Conservation (phyloP, 2,797 vertebrate genomes). For the Melanotaenia boesemani region DNA sequence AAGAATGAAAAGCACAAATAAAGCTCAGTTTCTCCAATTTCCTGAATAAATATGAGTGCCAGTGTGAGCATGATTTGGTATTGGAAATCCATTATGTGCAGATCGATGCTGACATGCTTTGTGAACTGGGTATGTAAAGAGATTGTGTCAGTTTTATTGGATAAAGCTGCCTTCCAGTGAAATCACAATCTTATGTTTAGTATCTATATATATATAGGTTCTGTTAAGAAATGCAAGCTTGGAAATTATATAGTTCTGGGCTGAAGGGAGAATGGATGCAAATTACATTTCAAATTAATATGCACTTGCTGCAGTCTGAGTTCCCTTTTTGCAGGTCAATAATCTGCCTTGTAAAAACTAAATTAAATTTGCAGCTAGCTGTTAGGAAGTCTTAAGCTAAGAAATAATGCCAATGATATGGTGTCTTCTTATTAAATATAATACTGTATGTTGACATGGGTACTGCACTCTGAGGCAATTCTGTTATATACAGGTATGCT, state of each 20-base stretch:
- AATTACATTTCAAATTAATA: slow-evolving; percentile 54
- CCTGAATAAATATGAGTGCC: neutral
- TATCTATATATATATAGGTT: slow-evolving; percentile 20
- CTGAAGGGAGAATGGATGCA: slow-evolving; percentile 21
- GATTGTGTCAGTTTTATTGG: neutral
- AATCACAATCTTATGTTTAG: slow-evolving; percentile 8
- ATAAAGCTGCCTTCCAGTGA: slow-evolving; percentile 14
- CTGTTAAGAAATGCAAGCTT: slow-evolving; percentile 17
- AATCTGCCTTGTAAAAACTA: slow-evolving; percentile 36
- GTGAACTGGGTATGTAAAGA: slow-evolving; percentile 1
- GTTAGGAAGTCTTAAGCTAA: slow-evolving; percentile 35
- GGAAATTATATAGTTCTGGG: slow-evolving; percentile 5
- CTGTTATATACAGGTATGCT: neutral
- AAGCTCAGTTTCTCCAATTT: neutral
- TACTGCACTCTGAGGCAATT: neutral
- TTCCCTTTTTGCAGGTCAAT: slow-evolving; percentile 32
- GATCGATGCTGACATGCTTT: slow-evolving; percentile 5
- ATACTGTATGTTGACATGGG: neutral
- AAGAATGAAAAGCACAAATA: slow-evolving; percentile 17
- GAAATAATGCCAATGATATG: slow-evolving; percentile 34
- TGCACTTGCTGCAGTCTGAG: slow-evolving; percentile 48
- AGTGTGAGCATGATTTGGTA: neutral
- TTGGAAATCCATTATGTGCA: slow-evolving; percentile 7
- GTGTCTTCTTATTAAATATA: slow-evolving; percentile 1
- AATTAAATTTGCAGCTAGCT: slow-evolving; percentile 45